These are phyloP conservation scores for Vannuccia rotundouncinata DNA, from an alignment of 2,888 invertebrate genomes.

Conservation along the genomic window DNA sequence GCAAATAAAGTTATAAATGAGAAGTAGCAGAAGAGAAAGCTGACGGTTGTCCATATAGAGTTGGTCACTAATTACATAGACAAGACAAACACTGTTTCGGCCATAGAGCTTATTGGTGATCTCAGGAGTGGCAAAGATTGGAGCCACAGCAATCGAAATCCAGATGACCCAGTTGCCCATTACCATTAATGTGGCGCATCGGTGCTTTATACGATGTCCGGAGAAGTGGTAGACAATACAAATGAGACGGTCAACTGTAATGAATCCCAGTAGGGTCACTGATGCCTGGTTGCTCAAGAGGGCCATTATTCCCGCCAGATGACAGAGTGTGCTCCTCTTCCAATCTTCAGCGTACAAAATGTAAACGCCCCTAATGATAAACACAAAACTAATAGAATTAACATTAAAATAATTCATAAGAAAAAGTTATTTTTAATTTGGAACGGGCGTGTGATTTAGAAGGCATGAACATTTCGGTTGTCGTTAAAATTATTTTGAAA, in stretches of 20 bases:
- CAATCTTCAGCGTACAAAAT: slow-evolving; percentile 61
- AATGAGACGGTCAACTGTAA: slow-evolving; percentile 56
- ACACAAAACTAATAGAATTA: too few relatives aligned
- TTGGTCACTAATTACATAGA: neutral
- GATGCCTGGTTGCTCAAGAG: slow-evolving; percentile 53
- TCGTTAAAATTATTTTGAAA: too few relatives aligned
- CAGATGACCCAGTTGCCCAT: neutral
- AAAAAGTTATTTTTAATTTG: too few relatives aligned
- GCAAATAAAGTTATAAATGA: slow-evolving; percentile 28
- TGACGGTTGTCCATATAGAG: neutral
- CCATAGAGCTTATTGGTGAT: neutral
- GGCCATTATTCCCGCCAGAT: slow-evolving; percentile 60
- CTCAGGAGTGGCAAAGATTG: neutral
- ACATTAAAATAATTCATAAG: too few relatives aligned
- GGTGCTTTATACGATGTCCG: slow-evolving; percentile 35
- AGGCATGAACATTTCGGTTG: too few relatives aligned
- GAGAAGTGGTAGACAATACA: slow-evolving; percentile 55
- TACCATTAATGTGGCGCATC: neutral
- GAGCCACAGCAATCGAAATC: neutral
- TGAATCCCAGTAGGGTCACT: slow-evolving; percentile 56
- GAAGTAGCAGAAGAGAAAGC: neutral
- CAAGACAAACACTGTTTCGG: neutral
- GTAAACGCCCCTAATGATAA: slow-evolving; percentile 59
- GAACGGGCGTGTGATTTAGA: too few relatives aligned
- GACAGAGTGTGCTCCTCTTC: slow-evolving; percentile 62